Evolutionary conservation across 2,888 invertebrate genomes (phyloP).

Genomic region (Caenorhabditis imperialis): DNA sequence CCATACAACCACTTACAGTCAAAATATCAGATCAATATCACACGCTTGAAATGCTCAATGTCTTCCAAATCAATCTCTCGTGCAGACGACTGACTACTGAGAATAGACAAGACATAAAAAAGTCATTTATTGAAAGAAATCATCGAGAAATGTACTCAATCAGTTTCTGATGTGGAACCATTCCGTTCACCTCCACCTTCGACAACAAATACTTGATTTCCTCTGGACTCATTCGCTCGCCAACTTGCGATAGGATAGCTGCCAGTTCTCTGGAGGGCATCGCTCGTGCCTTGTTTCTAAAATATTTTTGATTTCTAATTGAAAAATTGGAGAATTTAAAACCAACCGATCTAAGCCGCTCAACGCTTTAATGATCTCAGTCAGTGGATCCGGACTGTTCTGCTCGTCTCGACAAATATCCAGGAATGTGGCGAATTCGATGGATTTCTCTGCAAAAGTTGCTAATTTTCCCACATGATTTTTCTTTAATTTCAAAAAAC

Average conservation of each 20-base stretch:
- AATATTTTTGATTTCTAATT: background rate
- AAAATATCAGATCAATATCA: too few species aligned
- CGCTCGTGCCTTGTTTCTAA: conserved; percentile 43
- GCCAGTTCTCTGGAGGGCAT: conserved; percentile 59
- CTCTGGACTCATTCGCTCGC: conserved; percentile 57
- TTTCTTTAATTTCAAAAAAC: background rate
- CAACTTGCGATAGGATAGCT: conserved; percentile 51
- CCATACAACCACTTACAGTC: too few species aligned
- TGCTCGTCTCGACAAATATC: conserved; percentile 61
- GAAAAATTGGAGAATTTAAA: too few species aligned
- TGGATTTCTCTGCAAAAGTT: conserved; percentile 52
- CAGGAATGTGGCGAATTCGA: conserved; percentile 61
- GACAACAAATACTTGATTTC: conserved; percentile 57
- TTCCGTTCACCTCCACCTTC: conserved; percentile 60
- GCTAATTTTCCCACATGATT: background rate
- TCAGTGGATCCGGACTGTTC: conserved; percentile 56
- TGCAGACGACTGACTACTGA: too few species aligned
- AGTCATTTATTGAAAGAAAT: background rate
- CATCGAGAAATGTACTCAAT: conserved; percentile 58
- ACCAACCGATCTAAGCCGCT: conserved; percentile 61
- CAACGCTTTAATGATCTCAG: conserved; percentile 64
- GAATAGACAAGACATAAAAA: too few species aligned
- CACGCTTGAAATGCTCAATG: too few species aligned
- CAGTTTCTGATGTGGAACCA: conserved; percentile 65
- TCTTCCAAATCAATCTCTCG: too few species aligned